phyloP scores from a whole-genome alignment of 1,140 invertebrate species.

The Nasonia longicornis region DNA sequence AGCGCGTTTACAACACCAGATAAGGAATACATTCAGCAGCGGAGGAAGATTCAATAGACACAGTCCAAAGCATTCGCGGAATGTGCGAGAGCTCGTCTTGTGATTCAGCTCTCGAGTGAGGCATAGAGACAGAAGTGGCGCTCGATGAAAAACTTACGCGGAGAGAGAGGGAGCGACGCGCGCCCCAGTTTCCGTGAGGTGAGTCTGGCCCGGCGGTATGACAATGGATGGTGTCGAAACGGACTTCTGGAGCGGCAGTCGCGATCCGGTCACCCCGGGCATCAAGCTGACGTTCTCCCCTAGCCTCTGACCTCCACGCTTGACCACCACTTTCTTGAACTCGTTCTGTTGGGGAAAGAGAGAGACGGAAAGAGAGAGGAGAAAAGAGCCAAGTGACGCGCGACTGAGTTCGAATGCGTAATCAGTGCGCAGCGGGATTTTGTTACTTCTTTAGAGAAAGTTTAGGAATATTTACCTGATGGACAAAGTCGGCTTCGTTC shows the following conservation, averaged over 20 bases:
- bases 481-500: conserved; percentile 84
- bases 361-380: neutral
- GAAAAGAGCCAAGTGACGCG: conserved; percentile 24
- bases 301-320: conserved; percentile 72
- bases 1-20: too few species aligned
- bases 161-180: conserved; percentile 57
- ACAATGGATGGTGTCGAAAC: conserved; percentile 91
- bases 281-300: conserved; percentile 74
- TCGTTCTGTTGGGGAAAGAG: conserved; percentile 65
- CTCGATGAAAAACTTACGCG: conserved; percentile 58
- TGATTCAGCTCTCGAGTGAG: conserved; percentile 3
- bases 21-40: too few species aligned
- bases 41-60: neutral
- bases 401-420: conserved; percentile 31
- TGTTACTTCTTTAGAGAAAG: neutral
- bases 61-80: neutral
- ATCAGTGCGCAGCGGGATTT: neutral
- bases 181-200: conserved; percentile 60
- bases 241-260: conserved; percentile 88
- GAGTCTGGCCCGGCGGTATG: conserved; percentile 72
- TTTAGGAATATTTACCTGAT: conserved; percentile 65
- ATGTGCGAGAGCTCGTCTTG: conserved; percentile 1
- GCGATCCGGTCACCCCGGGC: conserved; percentile 70
- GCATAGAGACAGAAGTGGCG: neutral
- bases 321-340: conserved; percentile 72